These are phyloP conservation scores for Alitta virens DNA, from an alignment of 2,888 invertebrate genomes.

Conservation along the genomic window DNA sequence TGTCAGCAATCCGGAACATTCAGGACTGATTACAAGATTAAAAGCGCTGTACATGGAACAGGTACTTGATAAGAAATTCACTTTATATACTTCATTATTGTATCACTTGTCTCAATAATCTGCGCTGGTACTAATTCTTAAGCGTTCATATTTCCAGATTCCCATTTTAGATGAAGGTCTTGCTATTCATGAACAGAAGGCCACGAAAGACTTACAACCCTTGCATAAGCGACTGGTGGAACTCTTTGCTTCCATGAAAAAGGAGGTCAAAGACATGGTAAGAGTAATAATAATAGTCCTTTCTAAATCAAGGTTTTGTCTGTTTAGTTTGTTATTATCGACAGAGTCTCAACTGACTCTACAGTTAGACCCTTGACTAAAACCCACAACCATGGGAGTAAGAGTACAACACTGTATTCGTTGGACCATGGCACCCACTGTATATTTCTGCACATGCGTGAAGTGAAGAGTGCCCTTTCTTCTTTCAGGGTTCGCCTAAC, in stretches of 20 bases:
- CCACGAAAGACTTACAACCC: constrained; percentile 35
- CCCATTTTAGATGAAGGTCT: constrained; percentile 37
- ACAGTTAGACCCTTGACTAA: background rate
- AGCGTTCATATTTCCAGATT: too few relatives aligned
- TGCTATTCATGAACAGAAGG: constrained; percentile 37
- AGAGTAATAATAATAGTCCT: constrained; percentile 15
- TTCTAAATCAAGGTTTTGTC: too few relatives aligned
- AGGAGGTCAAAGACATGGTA: constrained; percentile 32
- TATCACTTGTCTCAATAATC: too few relatives aligned
- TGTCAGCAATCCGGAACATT: constrained; percentile 50
- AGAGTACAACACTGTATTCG: too few relatives aligned
- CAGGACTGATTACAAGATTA: constrained; percentile 64
- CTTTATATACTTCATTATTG: background rate
- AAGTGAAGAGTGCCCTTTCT: too few relatives aligned
- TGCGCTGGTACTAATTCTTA: too few relatives aligned
- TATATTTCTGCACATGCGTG: too few relatives aligned
- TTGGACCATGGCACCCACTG: too few relatives aligned
- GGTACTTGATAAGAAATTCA: constrained; percentile 28
- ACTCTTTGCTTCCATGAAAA: constrained; percentile 36
- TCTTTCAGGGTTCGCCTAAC: constrained; percentile 20
- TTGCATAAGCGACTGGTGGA: constrained; percentile 40
- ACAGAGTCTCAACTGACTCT: background rate
- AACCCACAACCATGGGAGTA: background rate
- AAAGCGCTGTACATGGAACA: constrained; percentile 74
- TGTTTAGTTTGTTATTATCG: too few relatives aligned